A percentile compares a stretch with the other conserved stretches of the same genome.
phyloP scores from a whole-genome alignment of 2,888 invertebrate genomes.

The Polymixis lichenea region DNA sequence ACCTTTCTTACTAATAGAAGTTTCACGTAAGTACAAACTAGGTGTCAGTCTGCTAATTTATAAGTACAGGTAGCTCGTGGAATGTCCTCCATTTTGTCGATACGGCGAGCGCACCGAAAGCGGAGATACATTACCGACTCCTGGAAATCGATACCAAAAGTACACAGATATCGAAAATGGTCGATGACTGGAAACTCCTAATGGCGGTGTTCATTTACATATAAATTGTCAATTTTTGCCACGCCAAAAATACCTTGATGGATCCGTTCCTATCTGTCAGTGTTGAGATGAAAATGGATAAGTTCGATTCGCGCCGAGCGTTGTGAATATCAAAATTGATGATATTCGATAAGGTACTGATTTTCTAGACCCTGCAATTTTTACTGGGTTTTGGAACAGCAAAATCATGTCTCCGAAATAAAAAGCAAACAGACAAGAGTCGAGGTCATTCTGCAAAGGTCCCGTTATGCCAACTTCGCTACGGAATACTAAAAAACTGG shows the following conservation, averaged over 20 bases:
- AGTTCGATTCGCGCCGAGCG: conserved; percentile 1
- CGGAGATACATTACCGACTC: conserved; percentile 48
- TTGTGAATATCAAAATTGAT: background rate
- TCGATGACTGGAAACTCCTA: conserved; percentile 46
- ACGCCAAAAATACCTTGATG: conserved; percentile 59
- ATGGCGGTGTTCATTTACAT: conserved; percentile 67
- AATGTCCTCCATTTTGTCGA: conserved; percentile 23
- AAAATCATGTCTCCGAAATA: conserved; percentile 18
- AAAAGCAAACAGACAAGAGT: conserved; percentile 21
- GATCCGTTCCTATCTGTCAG: conserved; percentile 50
- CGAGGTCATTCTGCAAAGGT: conserved; percentile 31
- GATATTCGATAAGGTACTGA: background rate
- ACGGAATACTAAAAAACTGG: conserved; percentile 47
- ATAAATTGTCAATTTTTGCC: conserved; percentile 65
- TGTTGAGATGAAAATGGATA: conserved; percentile 28
- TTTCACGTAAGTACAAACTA: conserved; percentile 53
- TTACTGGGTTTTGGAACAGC: background rate
- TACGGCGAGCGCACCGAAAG: conserved; percentile 24
- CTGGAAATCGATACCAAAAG: conserved; percentile 54
- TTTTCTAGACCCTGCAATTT: background rate
- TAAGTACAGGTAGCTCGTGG: conserved; percentile 14
- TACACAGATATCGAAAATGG: conserved; percentile 51
- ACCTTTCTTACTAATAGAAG: conserved; percentile 67
- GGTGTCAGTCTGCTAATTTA: conserved; percentile 42
- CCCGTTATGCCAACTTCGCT: conserved; percentile 31